Evolutionary conservation across 2,888 invertebrate species (phyloP), one percentile per base, ranked within the genome.

Genomic region (Agrochola lota): DNA sequence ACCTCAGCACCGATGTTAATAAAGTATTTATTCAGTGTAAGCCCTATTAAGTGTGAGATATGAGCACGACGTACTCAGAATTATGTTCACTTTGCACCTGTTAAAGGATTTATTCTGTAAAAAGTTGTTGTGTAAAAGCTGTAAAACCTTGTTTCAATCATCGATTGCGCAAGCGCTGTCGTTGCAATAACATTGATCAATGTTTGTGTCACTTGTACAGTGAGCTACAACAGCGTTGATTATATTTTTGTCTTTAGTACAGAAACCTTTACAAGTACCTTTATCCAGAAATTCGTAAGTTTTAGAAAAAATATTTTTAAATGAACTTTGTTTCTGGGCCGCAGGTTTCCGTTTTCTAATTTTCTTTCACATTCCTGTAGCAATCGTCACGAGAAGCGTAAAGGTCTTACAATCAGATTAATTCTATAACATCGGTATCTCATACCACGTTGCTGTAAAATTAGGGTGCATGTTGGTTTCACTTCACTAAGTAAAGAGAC

Each of bases 71-170:
- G 26, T 59, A 78, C n/a, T 68, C 64, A 83, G 40, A 80, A 72
- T 77, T 69, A 83, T 87, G 77, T 83, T 66, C 64, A 75, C 46
- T 73, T 83, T 77, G 80, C 86, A 87, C 88, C 86, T 88, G 86
- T 9, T 81, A 43, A 30, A 74, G 67, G 74, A 76, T 63, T 71
- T 85, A 74, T 71, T 76, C 70, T 55, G 79, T 74, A 74, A 71
- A 75, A 71, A 63, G 40, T 81, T n/a, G n/a, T n/a, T n/a, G n/a
- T n/a, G n/a, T n/a, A n/a, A n/a, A n/a, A n/a, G n/a, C n/a, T n/a
- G n/a, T n/a, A n/a, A n/a, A n/a, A n/a, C 76, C 71, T 80, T 64
- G 71, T 70, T 83, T 78, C 70, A 86, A 76, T 77, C 49, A 75
- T 64, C 20, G 43, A 52, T 87, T 85, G 69, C 71, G 74, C 74